Conservation (phyloP, 2,797 vertebrate genomes). For the Sebastes elongatus region DNA sequence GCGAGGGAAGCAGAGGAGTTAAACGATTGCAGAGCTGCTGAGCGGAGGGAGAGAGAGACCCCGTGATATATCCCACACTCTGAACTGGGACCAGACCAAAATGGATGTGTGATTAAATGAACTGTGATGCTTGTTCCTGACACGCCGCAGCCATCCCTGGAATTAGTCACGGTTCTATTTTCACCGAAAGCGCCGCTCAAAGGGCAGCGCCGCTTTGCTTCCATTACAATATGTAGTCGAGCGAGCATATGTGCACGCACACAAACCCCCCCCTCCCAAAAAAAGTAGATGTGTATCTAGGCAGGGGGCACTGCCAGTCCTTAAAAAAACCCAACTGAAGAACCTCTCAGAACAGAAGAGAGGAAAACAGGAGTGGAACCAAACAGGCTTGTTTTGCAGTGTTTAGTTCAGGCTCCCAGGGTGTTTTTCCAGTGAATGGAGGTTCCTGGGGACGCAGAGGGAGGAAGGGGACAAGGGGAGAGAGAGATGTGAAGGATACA, state of each 20-base stretch:
- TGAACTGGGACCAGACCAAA: constrained; percentile 68
- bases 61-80: constrained; percentile 69
- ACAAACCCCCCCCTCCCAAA: neutral
- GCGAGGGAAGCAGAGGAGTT: constrained; percentile 67
- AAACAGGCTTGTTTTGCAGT: constrained; percentile 48
- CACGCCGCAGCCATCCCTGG: constrained; percentile 62
- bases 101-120: constrained; percentile 72
- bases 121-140: constrained; percentile 66
- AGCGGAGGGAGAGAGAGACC: constrained; percentile 63
- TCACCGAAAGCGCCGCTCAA: constrained; percentile 40
- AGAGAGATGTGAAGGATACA: neutral
- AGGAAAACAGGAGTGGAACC: constrained; percentile 40
- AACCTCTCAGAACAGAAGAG: constrained; percentile 15
- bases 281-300: constrained; percentile 22
- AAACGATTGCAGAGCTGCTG: constrained; percentile 74
- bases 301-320: constrained; percentile 37
- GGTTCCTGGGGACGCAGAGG: constrained; percentile 13
- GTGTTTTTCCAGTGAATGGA: constrained; percentile 43
- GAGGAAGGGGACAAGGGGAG: neutral
- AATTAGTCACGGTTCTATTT: constrained; percentile 66
- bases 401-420: constrained; percentile 44
- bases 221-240: constrained; percentile 43
- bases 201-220: constrained; percentile 30
- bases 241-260: neutral
- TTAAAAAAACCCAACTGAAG: constrained; percentile 8